Conservation (phyloP, 2,797 vertebrate species). For the Ceryle rudis region DNA sequence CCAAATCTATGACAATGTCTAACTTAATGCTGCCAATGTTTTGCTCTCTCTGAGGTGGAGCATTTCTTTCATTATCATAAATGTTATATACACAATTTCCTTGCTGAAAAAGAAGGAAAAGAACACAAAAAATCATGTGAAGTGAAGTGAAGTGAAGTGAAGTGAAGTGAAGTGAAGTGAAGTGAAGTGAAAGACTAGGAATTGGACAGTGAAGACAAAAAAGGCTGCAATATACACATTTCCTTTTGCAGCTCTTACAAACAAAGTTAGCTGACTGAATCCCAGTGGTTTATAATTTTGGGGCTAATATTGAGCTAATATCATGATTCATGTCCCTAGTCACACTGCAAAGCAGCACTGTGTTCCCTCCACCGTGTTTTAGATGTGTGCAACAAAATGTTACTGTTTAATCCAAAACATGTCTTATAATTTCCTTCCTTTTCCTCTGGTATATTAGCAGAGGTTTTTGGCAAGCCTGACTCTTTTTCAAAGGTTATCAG, state of each 20-base stretch:
- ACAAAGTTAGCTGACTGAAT: conserved; percentile 17
- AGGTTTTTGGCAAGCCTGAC: neutral
- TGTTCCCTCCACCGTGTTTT: conserved; percentile 37
- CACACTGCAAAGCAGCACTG: conserved; percentile 3
- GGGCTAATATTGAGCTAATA: conserved; percentile 60
- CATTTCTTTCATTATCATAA: neutral
- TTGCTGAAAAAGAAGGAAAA: neutral
- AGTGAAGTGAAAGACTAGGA: neutral
- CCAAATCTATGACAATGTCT: neutral
- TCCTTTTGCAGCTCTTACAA: neutral
- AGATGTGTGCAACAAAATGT: conserved; percentile 37
- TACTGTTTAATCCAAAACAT: conserved; percentile 50
- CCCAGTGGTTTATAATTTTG: conserved; percentile 11
- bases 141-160: neutral
- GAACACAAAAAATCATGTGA: neutral
- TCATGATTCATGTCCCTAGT: conserved; percentile 11
- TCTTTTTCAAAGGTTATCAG: neutral
- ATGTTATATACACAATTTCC: neutral
- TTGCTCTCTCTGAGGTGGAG: neutral
- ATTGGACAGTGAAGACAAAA: neutral
- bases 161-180: no score
- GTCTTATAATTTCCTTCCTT: conserved; percentile 6
- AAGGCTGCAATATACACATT: neutral
- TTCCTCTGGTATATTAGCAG: neutral
- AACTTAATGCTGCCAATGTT: neutral